Evolutionary conservation across 2,113 vertebrate species (phyloP).

Genomic region (Ascaphus truei): DNA sequence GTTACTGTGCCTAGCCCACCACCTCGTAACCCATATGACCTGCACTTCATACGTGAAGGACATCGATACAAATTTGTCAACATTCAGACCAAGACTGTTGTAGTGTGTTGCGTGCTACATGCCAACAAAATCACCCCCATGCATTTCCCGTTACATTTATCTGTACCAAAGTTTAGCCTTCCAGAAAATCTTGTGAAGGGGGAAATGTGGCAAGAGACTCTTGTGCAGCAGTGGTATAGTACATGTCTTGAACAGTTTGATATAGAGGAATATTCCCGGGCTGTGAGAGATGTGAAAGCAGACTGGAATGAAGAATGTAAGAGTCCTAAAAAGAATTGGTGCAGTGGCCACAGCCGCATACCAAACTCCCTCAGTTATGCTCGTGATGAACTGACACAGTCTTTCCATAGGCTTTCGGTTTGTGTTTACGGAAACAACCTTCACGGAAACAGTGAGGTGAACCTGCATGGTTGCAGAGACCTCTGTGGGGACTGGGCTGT

Average conservation of each 20-base stretch:
- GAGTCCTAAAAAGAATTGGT: slow-evolving; percentile 83
- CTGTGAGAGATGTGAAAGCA: slow-evolving; percentile 82
- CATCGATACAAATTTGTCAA: slow-evolving; percentile 97
- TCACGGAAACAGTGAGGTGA: slow-evolving; percentile 94
- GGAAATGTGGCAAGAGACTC: slow-evolving; percentile 81
- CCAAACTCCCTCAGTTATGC: slow-evolving; percentile 90
- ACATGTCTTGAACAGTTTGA: slow-evolving; percentile 94
- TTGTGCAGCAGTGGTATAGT: slow-evolving; percentile 89
- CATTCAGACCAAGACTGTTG: slow-evolving; percentile 94
- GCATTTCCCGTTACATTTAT: slow-evolving; percentile 87
- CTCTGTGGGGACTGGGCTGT: slow-evolving; percentile 82
- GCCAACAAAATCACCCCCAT: slow-evolving; percentile 85
- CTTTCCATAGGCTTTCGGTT: slow-evolving; percentile 93
- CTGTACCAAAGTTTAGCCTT: slow-evolving; percentile 81
- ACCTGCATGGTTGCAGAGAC: slow-evolving; percentile 87
- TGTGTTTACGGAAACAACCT: slow-evolving; percentile 95
- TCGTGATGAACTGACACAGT: slow-evolving; percentile 91
- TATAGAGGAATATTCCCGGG: slow-evolving; percentile 92
- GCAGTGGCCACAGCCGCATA: slow-evolving; percentile 73
- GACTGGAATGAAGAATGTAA: slow-evolving; percentile 93
- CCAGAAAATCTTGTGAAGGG: slow-evolving; percentile 86
- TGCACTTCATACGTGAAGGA: slow-evolving; percentile 92
- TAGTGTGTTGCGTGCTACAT: slow-evolving; percentile 85
- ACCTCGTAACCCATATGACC: slow-evolving; percentile 89
- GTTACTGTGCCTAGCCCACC: slow-evolving; percentile 87